Base-by-base conservation (phyloP, 2,888 invertebrate species). In the Taenaris catops region DNA sequence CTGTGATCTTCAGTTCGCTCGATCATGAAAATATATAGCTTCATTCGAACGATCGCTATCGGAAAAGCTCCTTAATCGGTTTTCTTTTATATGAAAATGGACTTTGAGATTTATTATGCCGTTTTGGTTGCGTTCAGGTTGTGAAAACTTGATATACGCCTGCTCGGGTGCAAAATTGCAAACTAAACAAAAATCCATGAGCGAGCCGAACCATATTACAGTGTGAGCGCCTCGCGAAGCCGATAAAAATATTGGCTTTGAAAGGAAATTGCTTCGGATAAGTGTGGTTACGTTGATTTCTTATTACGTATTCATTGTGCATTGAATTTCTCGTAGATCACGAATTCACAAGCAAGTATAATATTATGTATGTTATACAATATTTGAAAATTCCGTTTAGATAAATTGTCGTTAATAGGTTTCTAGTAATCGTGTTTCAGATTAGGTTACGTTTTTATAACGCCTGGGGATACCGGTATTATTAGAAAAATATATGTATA, bases 21-120 rank as follows among this genome's bases (percentile, higher is more conserved):
- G 78, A 83, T 84, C 83, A 83, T 81, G 84, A 84, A 79, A 86
- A 86, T 84, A 81, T 86, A 84, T 83, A 73, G 84, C 79, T 83
- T 78, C 74, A 75, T 80, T 80, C 79, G 60, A 73, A 63, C 71
- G 80, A 86, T 84, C 75, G 66, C 76, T 83, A 84, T 84, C 84
- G 72, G 61, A 57, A 78, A 80, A 80, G 75, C 83, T 73, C 75
- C 79, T 83, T 84, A 84, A 86, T 84, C 84, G 83, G 73, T 81
- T 86, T 84, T 83, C 81, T 80, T 83, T 80, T 81, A 79, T 80
- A 84, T 80, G 78, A 83, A 83, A 83, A 84, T 79, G 63, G 81
- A 79, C 81, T 83, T 75, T 75, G 56, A 75, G 79, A 83, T 84
- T 84, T 86, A 86, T 83, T 71, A 63, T 61, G 63, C 67, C 72